Evolutionary conservation across 2,797 vertebrate genomes (phyloP), one percentile per base, ranked within the genome.

Genomic region (Anniella stebbinsi): DNA sequence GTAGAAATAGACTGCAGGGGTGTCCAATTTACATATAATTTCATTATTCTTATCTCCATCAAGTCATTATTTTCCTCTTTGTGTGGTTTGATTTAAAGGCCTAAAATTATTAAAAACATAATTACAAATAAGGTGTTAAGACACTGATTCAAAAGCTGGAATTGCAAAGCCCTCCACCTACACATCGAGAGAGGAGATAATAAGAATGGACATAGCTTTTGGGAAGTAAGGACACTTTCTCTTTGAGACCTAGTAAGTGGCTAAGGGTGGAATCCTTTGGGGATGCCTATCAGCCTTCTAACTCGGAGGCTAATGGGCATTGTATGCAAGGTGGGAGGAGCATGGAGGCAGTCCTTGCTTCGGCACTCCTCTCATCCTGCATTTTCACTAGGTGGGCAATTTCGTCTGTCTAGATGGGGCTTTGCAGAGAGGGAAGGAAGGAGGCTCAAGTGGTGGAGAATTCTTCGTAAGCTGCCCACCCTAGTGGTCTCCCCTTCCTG

Each of bases 1-100:
- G 87, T 77, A 25, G 2, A 88, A 3, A 69, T 88, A 87, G 38
- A 82, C 7, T 91, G 89, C 66, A 48, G 41, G 12, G 11, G 41
- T 48, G 30, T 30, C 60, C 10, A 15, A 48, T 73, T 57, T 38
- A 36, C 67, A 41, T 28, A 77, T 28, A 33, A 25, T 18, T 57
- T 66, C 41, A n/a, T 45, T 67, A 5, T 30, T 51, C 77, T 78
- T 41, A 51, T 7, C 63, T 18, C 38, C 38, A 6, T 41, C 54
- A 12, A 30, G 36, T 84, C 5, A 36, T 63, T 5, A 25, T 54
- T n/a, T 33, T 3, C 41, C 45, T 87, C 70, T 10, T 8, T 28
- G 9, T 60, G 54, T 25, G 38, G n/a, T 57, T 87, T 57, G 36
- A 57, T 17, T 54, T 69, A 23, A 45, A 45, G 57, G 28, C 66